Evolutionary conservation across 2,888 invertebrate species (phyloP).

Genomic region (Chrysopilus asiliformis): DNA sequence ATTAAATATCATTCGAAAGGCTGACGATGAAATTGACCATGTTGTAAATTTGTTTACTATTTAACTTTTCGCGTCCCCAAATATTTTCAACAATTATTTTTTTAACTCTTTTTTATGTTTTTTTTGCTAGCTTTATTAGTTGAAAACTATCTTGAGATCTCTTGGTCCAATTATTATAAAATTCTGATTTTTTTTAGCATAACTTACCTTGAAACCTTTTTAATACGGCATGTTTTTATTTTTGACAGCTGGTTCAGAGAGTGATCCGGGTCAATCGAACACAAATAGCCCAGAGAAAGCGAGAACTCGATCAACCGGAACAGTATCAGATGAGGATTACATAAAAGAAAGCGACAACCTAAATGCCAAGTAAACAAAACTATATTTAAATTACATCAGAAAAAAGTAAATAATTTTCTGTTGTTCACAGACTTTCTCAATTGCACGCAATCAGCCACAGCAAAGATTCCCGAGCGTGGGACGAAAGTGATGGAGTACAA

Average conservation of each 20-base stretch:
- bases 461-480: constrained; percentile 59
- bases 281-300: constrained; percentile 13
- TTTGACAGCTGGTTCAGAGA: constrained; percentile 13
- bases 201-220: too few relatives aligned
- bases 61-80: too few relatives aligned
- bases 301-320: constrained; percentile 7
- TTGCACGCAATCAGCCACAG: constrained; percentile 59
- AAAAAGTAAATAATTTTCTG: constrained; percentile 1
- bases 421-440: constrained; percentile 42
- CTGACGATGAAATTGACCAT: too few relatives aligned
- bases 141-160: too few relatives aligned
- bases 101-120: too few relatives aligned
- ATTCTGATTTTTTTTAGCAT: too few relatives aligned
- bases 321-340: constrained; percentile 1
- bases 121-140: too few relatives aligned
- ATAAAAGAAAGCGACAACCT: constrained; percentile 20
- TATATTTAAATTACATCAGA: neutral
- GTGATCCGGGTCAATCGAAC: constrained; percentile 14
- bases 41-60: too few relatives aligned
- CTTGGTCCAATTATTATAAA: too few relatives aligned
- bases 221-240: too few relatives aligned
- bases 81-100: too few relatives aligned
- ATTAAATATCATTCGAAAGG: too few relatives aligned
- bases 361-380: constrained; percentile 30
- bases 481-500: constrained; percentile 62